phyloP scores from a whole-genome alignment of 1,140 invertebrate species.

The Zaprionus tsacasi region DNA sequence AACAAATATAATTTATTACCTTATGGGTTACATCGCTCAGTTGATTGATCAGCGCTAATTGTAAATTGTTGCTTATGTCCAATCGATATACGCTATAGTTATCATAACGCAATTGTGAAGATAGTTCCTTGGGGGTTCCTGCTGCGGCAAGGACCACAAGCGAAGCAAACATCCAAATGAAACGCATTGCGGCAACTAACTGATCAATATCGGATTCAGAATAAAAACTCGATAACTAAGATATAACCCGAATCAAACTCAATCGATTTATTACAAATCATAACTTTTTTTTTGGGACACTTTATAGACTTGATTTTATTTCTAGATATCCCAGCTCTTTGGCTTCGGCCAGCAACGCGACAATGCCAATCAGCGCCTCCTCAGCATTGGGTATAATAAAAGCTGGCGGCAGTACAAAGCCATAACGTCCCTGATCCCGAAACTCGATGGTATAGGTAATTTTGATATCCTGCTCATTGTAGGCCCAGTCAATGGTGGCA shows the following conservation, averaged over 20 bases:
- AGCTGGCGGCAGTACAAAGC: slow-evolving; percentile 93
- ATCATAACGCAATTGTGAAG: slow-evolving; percentile 51
- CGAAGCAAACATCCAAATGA: slow-evolving; percentile 47
- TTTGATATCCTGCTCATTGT: slow-evolving; percentile 85
- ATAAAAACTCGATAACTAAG: slow-evolving; percentile 5
- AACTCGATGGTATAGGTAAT: slow-evolving; percentile 87
- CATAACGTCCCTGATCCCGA: slow-evolving; percentile 91
- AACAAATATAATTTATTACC: slow-evolving; percentile 23
- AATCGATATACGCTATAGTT: slow-evolving; percentile 62
- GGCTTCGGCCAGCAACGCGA: slow-evolving; percentile 87
- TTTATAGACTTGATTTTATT: slow-evolving; percentile 45
- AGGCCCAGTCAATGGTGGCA: slow-evolving; percentile 88
- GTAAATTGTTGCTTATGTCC: slow-evolving; percentile 47
- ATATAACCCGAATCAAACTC: slow-evolving; percentile 34
- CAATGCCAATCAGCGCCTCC: slow-evolving; percentile 92
- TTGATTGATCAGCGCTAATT: slow-evolving; percentile 46
- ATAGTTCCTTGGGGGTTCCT: slow-evolving; percentile 33
- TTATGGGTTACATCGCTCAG: slow-evolving; percentile 42
- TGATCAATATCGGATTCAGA: slow-evolving; percentile 2
- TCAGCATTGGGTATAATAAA: slow-evolving; percentile 92
- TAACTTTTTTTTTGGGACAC: slow-evolving; percentile 16
- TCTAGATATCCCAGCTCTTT: slow-evolving; percentile 60
- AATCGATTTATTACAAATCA: slow-evolving; percentile 50
- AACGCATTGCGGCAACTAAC: slow-evolving; percentile 46
- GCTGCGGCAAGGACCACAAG: slow-evolving; percentile 50